Percentiles rank a stretch among this genome's conserved stretches.
These are phyloP conservation scores for Eremophila alpestris DNA, from an alignment of 2,797 vertebrate species.

Conservation along the genomic window DNA sequence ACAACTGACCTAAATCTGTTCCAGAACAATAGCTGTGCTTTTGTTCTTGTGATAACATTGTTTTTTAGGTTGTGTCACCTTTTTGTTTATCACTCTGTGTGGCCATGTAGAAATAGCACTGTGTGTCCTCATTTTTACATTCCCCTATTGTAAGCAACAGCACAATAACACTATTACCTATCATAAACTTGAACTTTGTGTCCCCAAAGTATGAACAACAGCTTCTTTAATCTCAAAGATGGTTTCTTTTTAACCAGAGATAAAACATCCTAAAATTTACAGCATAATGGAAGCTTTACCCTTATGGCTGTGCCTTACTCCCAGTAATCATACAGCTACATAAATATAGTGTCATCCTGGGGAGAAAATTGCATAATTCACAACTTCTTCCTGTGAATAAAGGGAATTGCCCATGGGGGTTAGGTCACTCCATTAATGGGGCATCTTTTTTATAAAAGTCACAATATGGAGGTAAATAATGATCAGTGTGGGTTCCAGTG, in stretches of 20 bases:
- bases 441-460: background rate
- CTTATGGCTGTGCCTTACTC: background rate
- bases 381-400: background rate
- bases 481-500: background rate
- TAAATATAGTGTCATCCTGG: background rate
- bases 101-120: background rate
- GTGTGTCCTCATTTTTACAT: background rate
- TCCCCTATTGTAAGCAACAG: background rate
- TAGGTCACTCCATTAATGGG: background rate
- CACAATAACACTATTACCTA: background rate
- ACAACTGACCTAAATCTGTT: background rate
- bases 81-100: background rate
- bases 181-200: background rate
- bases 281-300: background rate
- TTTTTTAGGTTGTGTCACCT: background rate
- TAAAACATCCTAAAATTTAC: background rate
- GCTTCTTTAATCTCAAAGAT: background rate
- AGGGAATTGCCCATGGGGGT: background rate
- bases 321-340: background rate
- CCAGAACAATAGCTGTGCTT: background rate
- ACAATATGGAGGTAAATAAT: background rate
- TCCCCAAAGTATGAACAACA: background rate
- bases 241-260: background rate
- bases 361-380: background rate
- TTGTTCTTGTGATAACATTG: background rate